Evolutionary conservation across 1,140 invertebrate species (phyloP), one percentile per base, ranked within the genome.

Genomic region (Leptestheria dahalacensis): DNA sequence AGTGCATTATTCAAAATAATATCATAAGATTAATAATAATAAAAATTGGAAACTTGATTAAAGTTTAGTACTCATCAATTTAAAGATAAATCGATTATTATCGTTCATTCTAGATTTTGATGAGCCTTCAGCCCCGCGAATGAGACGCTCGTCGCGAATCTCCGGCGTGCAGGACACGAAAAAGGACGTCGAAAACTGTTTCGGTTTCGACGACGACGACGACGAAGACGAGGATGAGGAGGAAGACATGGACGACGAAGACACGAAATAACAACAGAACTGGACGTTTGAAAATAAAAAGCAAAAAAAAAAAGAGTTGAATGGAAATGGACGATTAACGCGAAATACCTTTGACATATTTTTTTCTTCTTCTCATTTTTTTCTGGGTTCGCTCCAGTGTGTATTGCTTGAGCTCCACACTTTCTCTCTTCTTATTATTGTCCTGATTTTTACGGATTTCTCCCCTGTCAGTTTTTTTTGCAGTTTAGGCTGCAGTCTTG

Each of bases 161-260:
- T 63, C 23, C 63, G 33, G 59, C 58, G 60, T 60, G 21, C 62
- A 61, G 65, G 63, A 79, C 70, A 73, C 70, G 67, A 63, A 78
- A 67, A 81, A 82, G 64, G 84, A 86, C 66, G 84, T 87, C 74
- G 79, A 82, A 65, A 87, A 82, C 46, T 90, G 86, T 68, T 91
- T 91, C 69, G 88, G 87, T 18, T 91, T 91, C 74, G 86, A 89
- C 72, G 86, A 66, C 48, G 66, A 67, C 59, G 66, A 67, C 18
- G 64, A 65, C 29, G 66, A 66, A 18, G 52, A 59, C 15, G 64
- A 65, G 3, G 65, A 65, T 11, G 11, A 55, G 12, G 48, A 57
- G 29, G 47, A 50, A 23, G 53, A 52, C n/a, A 23, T 9, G 18
- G 50, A 56, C 23, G 46, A 56, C n/a, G n/a, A 51, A 51, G 49